Percentiles rank a stretch among this genome's conserved stretches.
Conservation (phyloP, 2,113 vertebrate species). For the Pseudopipra pipra region DNA sequence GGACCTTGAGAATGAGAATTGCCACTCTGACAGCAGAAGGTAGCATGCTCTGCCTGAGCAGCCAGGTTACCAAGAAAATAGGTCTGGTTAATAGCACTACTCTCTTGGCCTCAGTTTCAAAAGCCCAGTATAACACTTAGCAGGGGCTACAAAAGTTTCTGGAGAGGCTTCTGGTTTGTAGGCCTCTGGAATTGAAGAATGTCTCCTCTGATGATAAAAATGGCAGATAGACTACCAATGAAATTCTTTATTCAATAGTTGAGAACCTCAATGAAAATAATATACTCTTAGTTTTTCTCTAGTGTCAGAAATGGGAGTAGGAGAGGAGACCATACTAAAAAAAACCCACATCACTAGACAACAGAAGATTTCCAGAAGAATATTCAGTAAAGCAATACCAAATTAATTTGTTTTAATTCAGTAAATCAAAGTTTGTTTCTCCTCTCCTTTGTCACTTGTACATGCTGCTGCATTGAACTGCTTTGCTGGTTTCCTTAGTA, state of each 20-base stretch:
- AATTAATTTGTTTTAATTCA: not conserved
- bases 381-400: not conserved
- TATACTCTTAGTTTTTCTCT: not conserved
- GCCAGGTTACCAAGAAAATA: not conserved
- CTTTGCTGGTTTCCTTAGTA: not conserved
- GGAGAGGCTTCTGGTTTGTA: not conserved
- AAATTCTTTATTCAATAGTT: not conserved
- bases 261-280: not conserved
- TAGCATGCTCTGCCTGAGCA: not conserved
- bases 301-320: not conserved
- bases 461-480: not conserved
- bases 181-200: not conserved
- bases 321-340: not conserved
- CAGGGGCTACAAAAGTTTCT: not conserved
- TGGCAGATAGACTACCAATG: not conserved
- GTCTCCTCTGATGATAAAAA: not conserved
- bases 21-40: not conserved
- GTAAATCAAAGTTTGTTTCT: not conserved
- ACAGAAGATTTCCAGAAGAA: not conserved
- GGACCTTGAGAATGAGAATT: not conserved
- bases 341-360: not conserved
- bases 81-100: not conserved
- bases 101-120: not conserved
- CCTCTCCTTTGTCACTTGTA: not conserved
- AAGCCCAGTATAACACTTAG: not conserved